phyloP scores from a whole-genome alignment of 2,113 vertebrate species.

The Mohoua ochrocephala region DNA sequence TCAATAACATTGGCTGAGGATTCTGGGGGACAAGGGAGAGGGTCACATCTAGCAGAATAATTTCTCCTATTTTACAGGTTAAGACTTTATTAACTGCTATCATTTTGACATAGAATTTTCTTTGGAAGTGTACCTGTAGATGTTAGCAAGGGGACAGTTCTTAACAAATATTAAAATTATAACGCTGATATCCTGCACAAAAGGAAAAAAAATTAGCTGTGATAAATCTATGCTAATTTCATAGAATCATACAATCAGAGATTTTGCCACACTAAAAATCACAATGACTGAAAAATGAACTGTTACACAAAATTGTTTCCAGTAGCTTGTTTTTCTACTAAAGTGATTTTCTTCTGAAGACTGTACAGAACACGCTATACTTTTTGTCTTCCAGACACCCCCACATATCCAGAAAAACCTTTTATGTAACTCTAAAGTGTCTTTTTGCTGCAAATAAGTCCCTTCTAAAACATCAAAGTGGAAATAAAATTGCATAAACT shows the following conservation, averaged over 20 bases:
- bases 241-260: background rate
- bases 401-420: background rate
- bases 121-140: background rate
- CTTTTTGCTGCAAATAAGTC: background rate
- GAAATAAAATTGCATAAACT: background rate
- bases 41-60: background rate
- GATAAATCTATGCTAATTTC: background rate
- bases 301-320: background rate
- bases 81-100: background rate
- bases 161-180: background rate
- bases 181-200: background rate
- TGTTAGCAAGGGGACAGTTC: background rate
- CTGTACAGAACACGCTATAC: background rate
- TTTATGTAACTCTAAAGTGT: background rate
- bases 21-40: background rate
- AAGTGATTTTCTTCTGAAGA: background rate
- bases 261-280: background rate
- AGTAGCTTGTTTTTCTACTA: background rate
- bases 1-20: background rate
- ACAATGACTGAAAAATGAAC: background rate
- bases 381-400: background rate
- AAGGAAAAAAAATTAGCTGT: background rate
- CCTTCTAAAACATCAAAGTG: background rate
- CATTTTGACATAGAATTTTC: background rate
- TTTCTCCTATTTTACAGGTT: background rate